phyloP scores from a whole-genome alignment of 2,113 vertebrate species.

The Ophthalmolycus amberensis region DNA sequence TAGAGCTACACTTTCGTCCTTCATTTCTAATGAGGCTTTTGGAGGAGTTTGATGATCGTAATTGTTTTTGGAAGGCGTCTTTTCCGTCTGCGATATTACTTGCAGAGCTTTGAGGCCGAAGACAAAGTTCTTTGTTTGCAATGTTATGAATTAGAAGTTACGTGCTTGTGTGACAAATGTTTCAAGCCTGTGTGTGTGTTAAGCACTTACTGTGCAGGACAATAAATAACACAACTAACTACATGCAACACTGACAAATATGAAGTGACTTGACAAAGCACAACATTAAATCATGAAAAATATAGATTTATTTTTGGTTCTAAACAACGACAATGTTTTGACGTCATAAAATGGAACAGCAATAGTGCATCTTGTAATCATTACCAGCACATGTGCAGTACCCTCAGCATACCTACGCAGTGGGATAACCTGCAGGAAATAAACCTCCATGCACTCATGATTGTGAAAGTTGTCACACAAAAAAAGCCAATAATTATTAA shows the following conservation, averaged over 20 bases:
- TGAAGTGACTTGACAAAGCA: neutral
- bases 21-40: neutral
- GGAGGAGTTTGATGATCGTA: neutral
- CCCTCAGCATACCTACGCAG: slow-evolving; percentile 4
- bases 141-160: neutral
- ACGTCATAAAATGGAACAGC: slow-evolving; percentile 17
- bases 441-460: slow-evolving; percentile 31
- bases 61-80: neutral
- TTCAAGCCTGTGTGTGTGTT: neutral
- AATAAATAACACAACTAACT: neutral
- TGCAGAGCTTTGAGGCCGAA: neutral
- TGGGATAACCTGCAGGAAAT: slow-evolving; percentile 68
- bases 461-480: slow-evolving; percentile 22
- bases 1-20: neutral
- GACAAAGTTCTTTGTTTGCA: too few species aligned
- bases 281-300: slow-evolving; percentile 65
- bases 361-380: slow-evolving; percentile 12
- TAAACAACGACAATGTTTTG: slow-evolving; percentile 39
- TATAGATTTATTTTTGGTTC: slow-evolving; percentile 72
- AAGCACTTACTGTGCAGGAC: neutral
- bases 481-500: slow-evolving; percentile 30
- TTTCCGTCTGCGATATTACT: neutral
- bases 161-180: neutral
- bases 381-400: slow-evolving; percentile 30
- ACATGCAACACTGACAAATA: neutral